Evolutionary conservation across 2,113 vertebrate genomes (phyloP).

Genomic region (Montifringilla adamsi): DNA sequence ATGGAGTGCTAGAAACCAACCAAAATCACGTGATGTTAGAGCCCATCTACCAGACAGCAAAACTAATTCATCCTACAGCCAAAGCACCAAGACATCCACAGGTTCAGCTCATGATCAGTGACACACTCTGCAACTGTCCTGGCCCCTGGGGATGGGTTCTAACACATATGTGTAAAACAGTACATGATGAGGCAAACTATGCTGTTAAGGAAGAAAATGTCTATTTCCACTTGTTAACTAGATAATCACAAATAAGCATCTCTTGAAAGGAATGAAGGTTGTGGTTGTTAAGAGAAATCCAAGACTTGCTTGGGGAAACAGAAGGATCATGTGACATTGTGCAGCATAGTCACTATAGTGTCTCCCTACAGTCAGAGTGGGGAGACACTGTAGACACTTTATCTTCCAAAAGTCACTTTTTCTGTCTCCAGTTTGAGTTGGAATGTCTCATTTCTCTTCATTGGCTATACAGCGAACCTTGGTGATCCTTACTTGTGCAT

Average conservation of each 20-base stretch:
- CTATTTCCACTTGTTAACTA: neutral
- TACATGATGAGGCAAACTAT: neutral
- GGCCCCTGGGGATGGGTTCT: neutral
- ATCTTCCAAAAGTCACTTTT: neutral
- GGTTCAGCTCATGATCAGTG: neutral
- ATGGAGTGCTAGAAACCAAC: neutral
- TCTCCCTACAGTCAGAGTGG: neutral
- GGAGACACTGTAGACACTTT: neutral
- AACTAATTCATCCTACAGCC: neutral
- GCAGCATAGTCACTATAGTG: neutral
- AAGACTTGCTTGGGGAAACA: neutral
- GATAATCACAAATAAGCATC: neutral
- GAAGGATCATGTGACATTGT: neutral
- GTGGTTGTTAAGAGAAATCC: neutral
- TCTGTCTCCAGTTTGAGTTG: neutral
- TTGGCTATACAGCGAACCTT: neutral
- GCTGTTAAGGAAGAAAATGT: neutral
- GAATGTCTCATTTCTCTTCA: neutral
- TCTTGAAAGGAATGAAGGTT: neutral
- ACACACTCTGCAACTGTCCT: neutral
- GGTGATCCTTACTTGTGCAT: neutral
- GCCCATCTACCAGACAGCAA: neutral
- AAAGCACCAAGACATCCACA: neutral
- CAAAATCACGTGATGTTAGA: neutral
- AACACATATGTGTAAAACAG: neutral